Evolutionary conservation across 2,113 vertebrate species (phyloP).

Genomic region (Syngnathus scovelli): DNA sequence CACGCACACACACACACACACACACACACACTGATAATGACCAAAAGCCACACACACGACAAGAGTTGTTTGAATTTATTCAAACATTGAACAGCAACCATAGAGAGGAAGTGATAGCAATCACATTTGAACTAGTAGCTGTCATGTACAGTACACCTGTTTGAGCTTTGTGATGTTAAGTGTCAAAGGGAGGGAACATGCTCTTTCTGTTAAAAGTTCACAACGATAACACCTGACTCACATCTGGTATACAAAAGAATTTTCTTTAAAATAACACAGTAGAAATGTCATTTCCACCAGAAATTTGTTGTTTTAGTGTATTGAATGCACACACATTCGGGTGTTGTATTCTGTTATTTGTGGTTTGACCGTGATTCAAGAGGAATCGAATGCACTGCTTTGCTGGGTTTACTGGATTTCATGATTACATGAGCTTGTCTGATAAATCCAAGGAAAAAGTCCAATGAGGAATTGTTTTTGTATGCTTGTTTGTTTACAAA

Average conservation of each 20-base stretch:
- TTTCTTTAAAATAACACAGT: slow-evolving; percentile 38
- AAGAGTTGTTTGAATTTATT: slow-evolving; percentile 59
- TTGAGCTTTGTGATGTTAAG: slow-evolving; percentile 19
- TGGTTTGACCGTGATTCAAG: slow-evolving; percentile 5
- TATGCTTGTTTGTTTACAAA: not conserved
- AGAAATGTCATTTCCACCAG: slow-evolving; percentile 39
- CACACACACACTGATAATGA: slow-evolving; percentile 40
- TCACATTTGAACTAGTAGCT: slow-evolving; percentile 38
- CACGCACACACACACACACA: slow-evolving; percentile 46
- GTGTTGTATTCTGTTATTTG: slow-evolving; percentile 14
- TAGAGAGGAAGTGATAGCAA: slow-evolving; percentile 47
- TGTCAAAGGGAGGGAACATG: slow-evolving; percentile 55
- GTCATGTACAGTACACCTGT: slow-evolving; percentile 18
- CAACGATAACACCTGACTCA: slow-evolving; percentile 40
- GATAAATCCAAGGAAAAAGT: not conserved
- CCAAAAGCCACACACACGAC: slow-evolving; percentile 17
- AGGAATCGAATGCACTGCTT: not conserved
- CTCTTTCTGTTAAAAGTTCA: slow-evolving; percentile 51
- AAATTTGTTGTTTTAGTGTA: not conserved
- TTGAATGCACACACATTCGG: not conserved
- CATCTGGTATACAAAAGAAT: slow-evolving; percentile 59
- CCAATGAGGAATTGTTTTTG: slow-evolving; percentile 5
- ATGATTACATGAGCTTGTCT: not conserved
- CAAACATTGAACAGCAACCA: slow-evolving; percentile 54
- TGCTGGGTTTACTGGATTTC: not conserved